Evolutionary conservation across 2,797 vertebrate species (phyloP).

Genomic region (Lophotriccus pileatus): DNA sequence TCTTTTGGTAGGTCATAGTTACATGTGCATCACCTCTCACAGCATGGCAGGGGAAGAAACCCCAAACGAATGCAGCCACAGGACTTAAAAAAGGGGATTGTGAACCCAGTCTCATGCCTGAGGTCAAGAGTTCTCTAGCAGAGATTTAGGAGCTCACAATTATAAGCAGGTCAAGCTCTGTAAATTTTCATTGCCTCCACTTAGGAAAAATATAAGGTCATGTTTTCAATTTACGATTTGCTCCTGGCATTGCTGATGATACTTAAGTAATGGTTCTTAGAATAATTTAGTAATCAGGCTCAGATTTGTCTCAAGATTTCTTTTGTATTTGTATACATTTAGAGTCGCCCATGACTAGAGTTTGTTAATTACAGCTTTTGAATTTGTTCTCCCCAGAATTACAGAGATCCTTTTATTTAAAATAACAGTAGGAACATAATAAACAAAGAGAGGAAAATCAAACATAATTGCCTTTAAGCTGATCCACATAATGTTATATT

Average conservation of each 20-base stretch:
- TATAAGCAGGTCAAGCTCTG: neutral
- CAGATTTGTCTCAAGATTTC: neutral
- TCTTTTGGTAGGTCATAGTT: neutral
- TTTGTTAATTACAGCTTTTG: constrained; percentile 6
- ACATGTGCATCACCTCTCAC: neutral
- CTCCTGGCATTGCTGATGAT: neutral
- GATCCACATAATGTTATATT: neutral
- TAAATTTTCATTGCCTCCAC: neutral
- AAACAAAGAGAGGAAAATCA: neutral
- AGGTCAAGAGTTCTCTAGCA: neutral
- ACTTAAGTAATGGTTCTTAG: neutral
- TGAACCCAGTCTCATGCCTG: neutral
- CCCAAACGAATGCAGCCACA: neutral
- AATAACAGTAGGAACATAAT: neutral
- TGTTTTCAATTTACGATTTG: neutral
- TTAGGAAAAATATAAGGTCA: neutral
- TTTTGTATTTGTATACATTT: neutral
- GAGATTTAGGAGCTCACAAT: neutral
- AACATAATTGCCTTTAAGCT: neutral
- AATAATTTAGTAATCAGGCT: constrained; percentile 12
- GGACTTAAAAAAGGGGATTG: neutral
- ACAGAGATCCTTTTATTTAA: constrained; percentile 5
- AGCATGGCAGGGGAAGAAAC: neutral
- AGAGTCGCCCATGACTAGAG: neutral
- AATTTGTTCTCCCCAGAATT: neutral